These are phyloP conservation scores for Antennarius maculatus DNA, from an alignment of 2,797 vertebrate genomes.

Conservation along the genomic window DNA sequence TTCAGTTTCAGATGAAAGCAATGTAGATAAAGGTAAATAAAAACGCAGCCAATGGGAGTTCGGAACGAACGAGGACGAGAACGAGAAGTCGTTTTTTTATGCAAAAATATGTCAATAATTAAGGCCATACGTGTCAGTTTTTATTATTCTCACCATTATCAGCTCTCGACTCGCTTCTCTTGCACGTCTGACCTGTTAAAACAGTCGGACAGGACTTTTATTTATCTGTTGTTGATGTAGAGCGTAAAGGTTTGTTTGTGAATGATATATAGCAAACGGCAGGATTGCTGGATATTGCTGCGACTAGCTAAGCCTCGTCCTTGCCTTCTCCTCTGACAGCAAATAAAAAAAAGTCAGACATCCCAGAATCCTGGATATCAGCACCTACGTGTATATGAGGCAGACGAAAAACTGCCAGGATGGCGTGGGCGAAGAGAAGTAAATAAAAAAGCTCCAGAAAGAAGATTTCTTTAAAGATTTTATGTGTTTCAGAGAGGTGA, in stretches of 20 bases:
- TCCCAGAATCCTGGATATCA: slow-evolving; percentile 68
- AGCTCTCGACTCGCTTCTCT: neutral
- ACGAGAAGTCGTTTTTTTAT: too few relatives aligned
- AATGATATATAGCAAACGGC: slow-evolving; percentile 41
- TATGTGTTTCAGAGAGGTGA: slow-evolving; percentile 57
- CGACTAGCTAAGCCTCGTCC: slow-evolving; percentile 55
- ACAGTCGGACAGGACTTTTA: slow-evolving; percentile 14
- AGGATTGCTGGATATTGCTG: slow-evolving; percentile 51
- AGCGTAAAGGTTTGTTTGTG: slow-evolving; percentile 59
- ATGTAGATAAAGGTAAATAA: too few relatives aligned
- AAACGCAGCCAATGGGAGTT: too few relatives aligned
- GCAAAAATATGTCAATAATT: neutral
- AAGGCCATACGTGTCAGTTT: neutral
- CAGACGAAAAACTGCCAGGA: slow-evolving; percentile 69
- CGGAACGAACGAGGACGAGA: too few relatives aligned
- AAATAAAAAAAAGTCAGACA: slow-evolving; percentile 66
- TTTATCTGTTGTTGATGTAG: slow-evolving; percentile 34
- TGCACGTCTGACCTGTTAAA: slow-evolving; percentile 24
- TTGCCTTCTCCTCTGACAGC: slow-evolving; percentile 64
- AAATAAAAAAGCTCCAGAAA: slow-evolving; percentile 70
- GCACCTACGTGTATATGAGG: slow-evolving; percentile 41
- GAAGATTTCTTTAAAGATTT: slow-evolving; percentile 63
- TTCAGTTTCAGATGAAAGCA: too few relatives aligned
- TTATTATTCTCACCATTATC: neutral
- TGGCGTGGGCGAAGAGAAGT: slow-evolving; percentile 65